Evolutionary conservation across 1,140 invertebrate species (phyloP).

Genomic region (Leptinotarsa defecta): DNA sequence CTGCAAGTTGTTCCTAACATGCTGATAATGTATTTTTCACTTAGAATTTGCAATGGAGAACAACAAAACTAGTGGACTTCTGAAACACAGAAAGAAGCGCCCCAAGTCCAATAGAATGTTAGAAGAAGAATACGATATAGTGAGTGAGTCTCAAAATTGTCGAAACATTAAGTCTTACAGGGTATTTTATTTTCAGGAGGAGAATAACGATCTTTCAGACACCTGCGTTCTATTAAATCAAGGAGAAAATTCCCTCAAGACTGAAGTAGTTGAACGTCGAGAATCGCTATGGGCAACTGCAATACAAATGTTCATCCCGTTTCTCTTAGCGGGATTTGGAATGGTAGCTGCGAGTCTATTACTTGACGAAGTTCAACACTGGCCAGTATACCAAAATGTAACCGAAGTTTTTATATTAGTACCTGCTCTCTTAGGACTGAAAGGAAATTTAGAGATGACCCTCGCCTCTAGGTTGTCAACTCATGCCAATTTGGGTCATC

Average conservation of each 20-base stretch:
- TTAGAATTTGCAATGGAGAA: constrained; percentile 26
- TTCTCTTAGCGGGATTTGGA: constrained; percentile 87
- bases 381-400: constrained; percentile 82
- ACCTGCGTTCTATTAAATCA: constrained; percentile 36
- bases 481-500: constrained; percentile 80
- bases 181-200: constrained; percentile 28
- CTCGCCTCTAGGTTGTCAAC: constrained; percentile 91
- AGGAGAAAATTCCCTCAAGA: constrained; percentile 15
- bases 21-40: constrained; percentile 29
- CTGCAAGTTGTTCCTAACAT: constrained; percentile 5
- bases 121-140: constrained; percentile 10
- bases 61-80: constrained; percentile 17
- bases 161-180: not conserved
- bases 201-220: constrained; percentile 33
- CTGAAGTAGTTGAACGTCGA: constrained; percentile 31
- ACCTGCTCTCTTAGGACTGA: constrained; percentile 89
- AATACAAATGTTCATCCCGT: constrained; percentile 87
- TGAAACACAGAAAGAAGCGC: constrained; percentile 20
- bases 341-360: constrained; percentile 89
- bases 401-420: constrained; percentile 92
- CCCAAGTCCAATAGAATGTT: constrained; percentile 12
- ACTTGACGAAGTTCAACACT: constrained; percentile 85
- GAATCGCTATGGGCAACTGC: constrained; percentile 68
- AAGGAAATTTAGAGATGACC: constrained; percentile 98
- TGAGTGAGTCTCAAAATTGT: constrained; percentile 7